Evolutionary conservation across 2,113 vertebrate genomes (phyloP), one percentile per base, ranked within the genome.

Genomic region (Seriola dumerili): DNA sequence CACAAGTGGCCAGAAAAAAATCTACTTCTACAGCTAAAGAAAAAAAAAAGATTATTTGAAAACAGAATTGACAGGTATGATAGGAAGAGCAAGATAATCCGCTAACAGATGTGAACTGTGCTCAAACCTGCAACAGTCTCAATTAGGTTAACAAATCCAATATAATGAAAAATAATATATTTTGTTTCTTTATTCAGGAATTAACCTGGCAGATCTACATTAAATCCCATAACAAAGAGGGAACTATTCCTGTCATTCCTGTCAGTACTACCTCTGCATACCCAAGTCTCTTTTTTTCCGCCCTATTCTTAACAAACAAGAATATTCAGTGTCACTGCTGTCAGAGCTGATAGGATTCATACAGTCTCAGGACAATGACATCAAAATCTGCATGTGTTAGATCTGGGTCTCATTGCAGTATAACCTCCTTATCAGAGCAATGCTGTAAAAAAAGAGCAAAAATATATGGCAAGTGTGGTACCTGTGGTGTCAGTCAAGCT

Each of bases 401-500:
- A 85, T 83, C 55, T 21, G 12, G 55, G 32, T 67, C 42, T 50
- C 32, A 52, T 73, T 38, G 16, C 46, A 62, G 54, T 61, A 38
- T 13, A 52, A 38, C 65, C 19, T 52, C 66, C 71, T 76, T 87
- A 79, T 85, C 82, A 55, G 50, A 81, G 75, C 44, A 46, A 64
- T 72, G 52, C 65, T 76, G 42, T 44, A 67, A 29, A 72, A 72
- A 29, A 66, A 75, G 29, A 63, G 42, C 25, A 23, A 16, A 8
- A 61, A 72, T 29, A 12, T 12, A 3, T 21, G 57, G 29, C 36
- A 62, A 34, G 64, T 74, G 44, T 76, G 67, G 65, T 70, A 66
- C 48, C 76, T 74, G 48, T 17, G 58, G 36, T 84, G 87, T 81
- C 87, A 74, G 69, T 78, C 79, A 81, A 48, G 46, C 44, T 67